Percentiles rank a stretch among this genome's conserved stretches.
phyloP scores from a whole-genome alignment of 2,797 vertebrate genomes.

The Centropyge bicolor region DNA sequence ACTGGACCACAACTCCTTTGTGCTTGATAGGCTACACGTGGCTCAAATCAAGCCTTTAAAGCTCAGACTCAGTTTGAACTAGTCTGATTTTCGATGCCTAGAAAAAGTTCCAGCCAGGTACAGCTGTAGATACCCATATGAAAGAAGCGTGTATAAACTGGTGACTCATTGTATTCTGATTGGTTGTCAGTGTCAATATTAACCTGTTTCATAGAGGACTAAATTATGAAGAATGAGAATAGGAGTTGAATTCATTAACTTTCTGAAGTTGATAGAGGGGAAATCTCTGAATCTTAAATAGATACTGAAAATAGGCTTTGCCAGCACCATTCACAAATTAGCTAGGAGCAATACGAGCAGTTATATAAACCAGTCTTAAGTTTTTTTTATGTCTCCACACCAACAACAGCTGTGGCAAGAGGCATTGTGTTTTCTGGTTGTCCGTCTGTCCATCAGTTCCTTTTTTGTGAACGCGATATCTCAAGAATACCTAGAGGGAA shows the following conservation, averaged over 20 bases:
- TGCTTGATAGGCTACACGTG: conserved; percentile 67
- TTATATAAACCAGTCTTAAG: conserved; percentile 28
- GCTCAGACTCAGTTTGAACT: conserved; percentile 48
- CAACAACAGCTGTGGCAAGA: too few species aligned
- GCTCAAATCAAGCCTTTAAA: conserved; percentile 72
- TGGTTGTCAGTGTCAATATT: conserved; percentile 11
- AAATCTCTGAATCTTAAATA: not conserved
- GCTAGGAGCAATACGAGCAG: not conserved
- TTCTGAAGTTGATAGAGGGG: not conserved
- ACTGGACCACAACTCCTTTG: conserved; percentile 45
- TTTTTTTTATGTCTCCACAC: too few species aligned
- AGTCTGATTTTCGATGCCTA: conserved; percentile 7
- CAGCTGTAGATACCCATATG: not conserved
- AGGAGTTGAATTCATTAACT: not conserved
- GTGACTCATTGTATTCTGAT: conserved; percentile 11
- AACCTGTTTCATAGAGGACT: conserved; percentile 1
- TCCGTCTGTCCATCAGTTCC: too few species aligned
- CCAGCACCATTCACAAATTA: not conserved
- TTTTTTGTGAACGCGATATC: too few species aligned
- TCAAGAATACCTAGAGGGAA: too few species aligned
- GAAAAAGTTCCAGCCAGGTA: not conserved
- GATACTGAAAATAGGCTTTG: conserved; percentile 8
- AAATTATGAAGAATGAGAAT: conserved; percentile 1
- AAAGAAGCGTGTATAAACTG: not conserved
- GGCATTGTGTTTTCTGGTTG: too few species aligned